phyloP scores from a whole-genome alignment of 2,797 vertebrate genomes.

The Oreochromis mossambicus region DNA sequence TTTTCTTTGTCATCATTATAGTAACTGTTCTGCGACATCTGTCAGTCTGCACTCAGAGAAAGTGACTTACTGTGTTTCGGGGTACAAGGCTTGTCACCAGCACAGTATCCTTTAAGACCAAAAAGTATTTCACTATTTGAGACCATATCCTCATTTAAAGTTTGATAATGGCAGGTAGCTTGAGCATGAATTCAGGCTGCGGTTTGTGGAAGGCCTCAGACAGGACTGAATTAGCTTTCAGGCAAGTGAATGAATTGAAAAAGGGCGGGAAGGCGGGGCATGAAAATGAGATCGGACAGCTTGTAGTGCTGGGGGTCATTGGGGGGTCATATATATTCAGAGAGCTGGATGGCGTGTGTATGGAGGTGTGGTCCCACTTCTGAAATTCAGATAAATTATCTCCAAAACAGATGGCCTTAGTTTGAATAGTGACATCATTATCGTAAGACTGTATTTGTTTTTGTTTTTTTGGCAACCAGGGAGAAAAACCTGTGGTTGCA shows the following conservation, averaged over 20 bases:
- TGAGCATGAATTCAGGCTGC: too few relatives aligned
- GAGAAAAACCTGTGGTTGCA: rapidly evolving
- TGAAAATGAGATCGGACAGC: too few relatives aligned
- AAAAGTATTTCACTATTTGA: too few relatives aligned
- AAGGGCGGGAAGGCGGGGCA: too few relatives aligned
- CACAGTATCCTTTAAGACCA: background rate
- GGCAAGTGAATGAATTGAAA: too few relatives aligned
- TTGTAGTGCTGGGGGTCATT: too few relatives aligned
- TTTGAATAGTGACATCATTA: background rate
- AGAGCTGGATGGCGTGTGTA: background rate
- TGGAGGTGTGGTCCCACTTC: background rate
- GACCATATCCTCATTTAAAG: too few relatives aligned
- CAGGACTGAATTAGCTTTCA: too few relatives aligned
- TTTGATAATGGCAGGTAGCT: too few relatives aligned
- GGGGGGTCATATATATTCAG: too few relatives aligned
- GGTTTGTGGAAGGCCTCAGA: too few relatives aligned
- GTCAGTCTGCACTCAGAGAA: background rate
- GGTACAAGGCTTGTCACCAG: background rate
- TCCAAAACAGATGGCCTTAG: background rate
- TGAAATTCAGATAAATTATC: background rate
- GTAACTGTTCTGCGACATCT: background rate
- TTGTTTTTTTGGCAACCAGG: rapidly evolving
- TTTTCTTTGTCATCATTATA: background rate
- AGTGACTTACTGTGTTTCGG: background rate
- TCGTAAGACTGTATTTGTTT: background rate